These are phyloP conservation scores for Pangasius larnaudii DNA, from an alignment of 2,797 vertebrate genomes.

Conservation along the genomic window DNA sequence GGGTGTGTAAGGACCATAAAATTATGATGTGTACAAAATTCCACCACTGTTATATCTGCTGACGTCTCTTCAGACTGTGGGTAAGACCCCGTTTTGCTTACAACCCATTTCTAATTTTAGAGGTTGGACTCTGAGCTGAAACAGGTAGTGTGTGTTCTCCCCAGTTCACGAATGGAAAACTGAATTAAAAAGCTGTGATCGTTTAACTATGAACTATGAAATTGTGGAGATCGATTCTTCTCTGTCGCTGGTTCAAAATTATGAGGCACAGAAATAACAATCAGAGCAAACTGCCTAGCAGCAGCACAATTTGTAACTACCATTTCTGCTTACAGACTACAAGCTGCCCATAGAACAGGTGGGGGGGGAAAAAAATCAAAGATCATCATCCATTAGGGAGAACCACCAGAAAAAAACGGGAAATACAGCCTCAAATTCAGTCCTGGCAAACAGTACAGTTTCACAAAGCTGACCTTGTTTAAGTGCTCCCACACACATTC, in stretches of 20 bases:
- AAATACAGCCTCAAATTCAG: not conserved
- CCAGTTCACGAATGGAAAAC: slow-evolving; percentile 32
- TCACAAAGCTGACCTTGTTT: not conserved
- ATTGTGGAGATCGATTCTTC: slow-evolving; percentile 16
- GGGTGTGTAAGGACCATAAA: not conserved
- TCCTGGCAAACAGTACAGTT: not conserved
- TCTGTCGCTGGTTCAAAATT: slow-evolving; percentile 21
- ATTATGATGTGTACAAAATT: not conserved
- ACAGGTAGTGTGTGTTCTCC: slow-evolving; percentile 26
- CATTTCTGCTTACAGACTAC: slow-evolving; percentile 11
- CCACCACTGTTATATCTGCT: not conserved
- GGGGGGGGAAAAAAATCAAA: not conserved
- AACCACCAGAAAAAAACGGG: not conserved
- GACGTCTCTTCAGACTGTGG: not conserved
- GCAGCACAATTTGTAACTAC: slow-evolving; percentile 3
- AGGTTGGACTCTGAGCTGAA: slow-evolving; percentile 24
- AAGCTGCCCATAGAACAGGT: not conserved
- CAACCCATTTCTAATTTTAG: not conserved
- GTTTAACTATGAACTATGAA: slow-evolving; percentile 39
- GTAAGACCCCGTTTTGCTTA: not conserved
- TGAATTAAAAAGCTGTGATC: slow-evolving; percentile 41
- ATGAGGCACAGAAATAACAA: slow-evolving; percentile 1
- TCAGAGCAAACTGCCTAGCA: slow-evolving; percentile 3
- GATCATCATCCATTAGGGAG: not conserved
- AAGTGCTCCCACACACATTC: not conserved